These are phyloP conservation scores for Trogon melanurus DNA, from an alignment of 2,113 vertebrate genomes.

Conservation along the genomic window DNA sequence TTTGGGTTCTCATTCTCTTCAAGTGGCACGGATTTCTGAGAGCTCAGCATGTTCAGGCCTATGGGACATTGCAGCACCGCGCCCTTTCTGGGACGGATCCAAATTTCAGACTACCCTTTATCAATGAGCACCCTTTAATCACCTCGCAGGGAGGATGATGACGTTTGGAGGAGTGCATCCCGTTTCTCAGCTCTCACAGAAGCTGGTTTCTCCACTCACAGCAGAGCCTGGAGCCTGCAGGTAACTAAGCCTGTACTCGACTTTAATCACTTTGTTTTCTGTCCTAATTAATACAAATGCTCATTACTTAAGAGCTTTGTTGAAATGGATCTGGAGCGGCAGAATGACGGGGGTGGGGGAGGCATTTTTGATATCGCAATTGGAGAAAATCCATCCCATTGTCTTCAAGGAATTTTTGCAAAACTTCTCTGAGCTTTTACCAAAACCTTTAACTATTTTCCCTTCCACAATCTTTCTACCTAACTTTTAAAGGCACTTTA, in stretches of 20 bases:
- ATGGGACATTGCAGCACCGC: rapidly evolving
- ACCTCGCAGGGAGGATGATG: neutral
- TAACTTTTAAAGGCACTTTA: conserved; percentile 49
- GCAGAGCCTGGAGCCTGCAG: neutral
- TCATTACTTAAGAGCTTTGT: neutral
- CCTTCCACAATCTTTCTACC: neutral
- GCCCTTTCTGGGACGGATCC: neutral
- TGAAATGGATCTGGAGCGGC: neutral
- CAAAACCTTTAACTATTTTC: neutral
- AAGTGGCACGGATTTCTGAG: neutral
- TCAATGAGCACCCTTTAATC: neutral
- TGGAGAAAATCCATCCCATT: neutral
- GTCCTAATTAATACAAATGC: neutral
- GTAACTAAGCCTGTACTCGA: neutral
- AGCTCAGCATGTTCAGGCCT: no score
- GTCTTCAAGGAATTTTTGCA: neutral
- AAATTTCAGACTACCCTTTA: neutral
- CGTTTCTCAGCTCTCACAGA: neutral
- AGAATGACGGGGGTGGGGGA: neutral
- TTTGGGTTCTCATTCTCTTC: neutral
- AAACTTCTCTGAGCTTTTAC: neutral
- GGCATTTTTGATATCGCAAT: neutral
- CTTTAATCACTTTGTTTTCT: neutral
- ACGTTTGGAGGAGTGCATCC: neutral
- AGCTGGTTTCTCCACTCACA: neutral